phyloP scores from a whole-genome alignment of 2,113 vertebrate species.

The Charadrius vociferus region DNA sequence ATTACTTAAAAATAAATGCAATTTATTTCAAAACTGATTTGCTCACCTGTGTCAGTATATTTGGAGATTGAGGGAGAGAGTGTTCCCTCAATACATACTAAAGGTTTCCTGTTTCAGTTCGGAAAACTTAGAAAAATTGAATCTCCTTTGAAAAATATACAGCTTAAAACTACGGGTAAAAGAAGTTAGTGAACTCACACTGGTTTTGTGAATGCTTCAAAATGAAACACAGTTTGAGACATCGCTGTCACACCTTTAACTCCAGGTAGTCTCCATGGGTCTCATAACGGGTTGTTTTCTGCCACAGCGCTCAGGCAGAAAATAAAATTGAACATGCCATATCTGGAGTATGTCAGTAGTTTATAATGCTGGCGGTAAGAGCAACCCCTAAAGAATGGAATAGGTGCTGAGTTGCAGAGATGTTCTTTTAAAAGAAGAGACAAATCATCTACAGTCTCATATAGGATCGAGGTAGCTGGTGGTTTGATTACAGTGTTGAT shows the following conservation, averaged over 20 bases:
- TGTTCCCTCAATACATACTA: not conserved
- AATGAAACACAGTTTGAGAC: constrained; percentile 14
- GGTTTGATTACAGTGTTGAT: not conserved
- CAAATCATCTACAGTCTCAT: not conserved
- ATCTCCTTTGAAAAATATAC: not conserved
- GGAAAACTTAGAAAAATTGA: not conserved
- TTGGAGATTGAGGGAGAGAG: not conserved
- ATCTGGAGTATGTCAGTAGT: not conserved
- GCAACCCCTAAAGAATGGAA: not conserved
- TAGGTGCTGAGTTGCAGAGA: not conserved
- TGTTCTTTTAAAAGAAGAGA: not conserved
- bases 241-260: not conserved
- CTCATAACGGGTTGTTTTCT: not conserved
- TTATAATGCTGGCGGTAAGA: not conserved
- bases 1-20: not conserved
- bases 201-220: not conserved
- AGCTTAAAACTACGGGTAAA: not conserved
- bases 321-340: not conserved
- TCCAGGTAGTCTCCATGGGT: not conserved
- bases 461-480: not conserved
- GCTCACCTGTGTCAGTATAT: not conserved
- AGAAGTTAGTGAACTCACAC: not conserved
- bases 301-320: not conserved
- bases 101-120: not conserved
- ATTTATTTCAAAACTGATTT: not conserved